These are phyloP conservation scores for Nasonia oneida DNA, from an alignment of 2,888 invertebrate species.

Conservation along the genomic window DNA sequence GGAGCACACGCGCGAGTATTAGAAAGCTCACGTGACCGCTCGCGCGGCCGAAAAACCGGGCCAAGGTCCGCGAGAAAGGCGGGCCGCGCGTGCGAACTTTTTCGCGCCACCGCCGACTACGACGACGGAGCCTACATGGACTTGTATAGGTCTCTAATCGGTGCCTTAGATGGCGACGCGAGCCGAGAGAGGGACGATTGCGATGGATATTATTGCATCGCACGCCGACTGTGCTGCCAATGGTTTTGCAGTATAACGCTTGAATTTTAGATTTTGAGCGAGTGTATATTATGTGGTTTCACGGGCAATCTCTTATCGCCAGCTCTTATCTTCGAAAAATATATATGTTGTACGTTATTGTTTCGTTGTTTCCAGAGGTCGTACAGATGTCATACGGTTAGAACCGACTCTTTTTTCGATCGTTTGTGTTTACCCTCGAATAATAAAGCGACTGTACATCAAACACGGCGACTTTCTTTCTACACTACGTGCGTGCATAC, in stretches of 20 bases:
- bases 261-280: background rate
- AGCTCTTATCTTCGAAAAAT: background rate
- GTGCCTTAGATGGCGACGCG: background rate
- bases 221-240: background rate
- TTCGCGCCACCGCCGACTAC: background rate
- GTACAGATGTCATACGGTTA: no score
- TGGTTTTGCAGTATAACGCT: background rate
- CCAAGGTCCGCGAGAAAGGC: slow-evolving; percentile 63
- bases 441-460: no score
- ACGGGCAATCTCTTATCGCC: background rate
- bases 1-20: slow-evolving; percentile 18
- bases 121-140: background rate
- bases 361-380: no score
- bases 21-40: slow-evolving; percentile 45
- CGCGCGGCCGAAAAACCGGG: slow-evolving; percentile 50
- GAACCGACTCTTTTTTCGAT: no score
- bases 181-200: background rate
- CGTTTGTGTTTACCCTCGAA: no score
- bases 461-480: no score
- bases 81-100: slow-evolving; percentile 60
- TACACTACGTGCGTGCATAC: no score
- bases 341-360: no score
- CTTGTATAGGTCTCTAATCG: slow-evolving; percentile 8
- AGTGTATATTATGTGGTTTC: background rate
- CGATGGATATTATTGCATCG: slow-evolving; percentile 2